These are phyloP conservation scores for Xenopus petersii DNA, from an alignment of 2,797 vertebrate species.

Conservation along the genomic window DNA sequence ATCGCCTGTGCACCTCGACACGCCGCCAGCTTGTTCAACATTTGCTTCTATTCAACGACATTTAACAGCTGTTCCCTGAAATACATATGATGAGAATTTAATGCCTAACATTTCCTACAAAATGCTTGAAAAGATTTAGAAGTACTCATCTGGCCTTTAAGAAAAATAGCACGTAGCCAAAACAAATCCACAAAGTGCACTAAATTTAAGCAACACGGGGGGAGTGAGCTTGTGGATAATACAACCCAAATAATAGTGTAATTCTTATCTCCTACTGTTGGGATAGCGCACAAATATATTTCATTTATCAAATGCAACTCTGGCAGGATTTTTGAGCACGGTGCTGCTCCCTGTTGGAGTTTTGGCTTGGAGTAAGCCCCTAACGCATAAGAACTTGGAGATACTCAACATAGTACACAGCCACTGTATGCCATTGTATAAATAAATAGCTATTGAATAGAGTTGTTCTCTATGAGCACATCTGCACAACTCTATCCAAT, in stretches of 20 bases:
- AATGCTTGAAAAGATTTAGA: slow-evolving; percentile 42
- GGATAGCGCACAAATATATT: slow-evolving; percentile 26
- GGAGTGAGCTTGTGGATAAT: slow-evolving; percentile 23
- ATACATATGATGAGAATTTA: slow-evolving; percentile 44
- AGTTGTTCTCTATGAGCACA: too few relatives aligned
- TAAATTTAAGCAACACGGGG: slow-evolving; percentile 25
- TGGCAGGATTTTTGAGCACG: slow-evolving; percentile 11
- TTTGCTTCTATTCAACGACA: slow-evolving; percentile 39
- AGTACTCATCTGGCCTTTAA: slow-evolving; percentile 43
- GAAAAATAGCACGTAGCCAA: slow-evolving; percentile 42
- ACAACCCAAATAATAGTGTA: slow-evolving; percentile 32
- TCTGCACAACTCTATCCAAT: too few relatives aligned
- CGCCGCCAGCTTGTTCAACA: slow-evolving; percentile 24
- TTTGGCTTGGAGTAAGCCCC: background rate
- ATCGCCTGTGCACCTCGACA: background rate
- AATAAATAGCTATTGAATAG: too few relatives aligned
- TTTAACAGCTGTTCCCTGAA: slow-evolving; percentile 40
- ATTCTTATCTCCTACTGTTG: slow-evolving; percentile 39
- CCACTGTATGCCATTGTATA: too few relatives aligned
- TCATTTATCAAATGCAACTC: slow-evolving; percentile 18
- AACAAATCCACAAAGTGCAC: slow-evolving; percentile 44
- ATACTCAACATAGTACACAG: too few relatives aligned
- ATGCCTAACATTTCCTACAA: slow-evolving; percentile 45
- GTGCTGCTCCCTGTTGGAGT: background rate
- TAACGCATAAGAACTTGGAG: background rate